Conservation (phyloP, 92 coral and sea anemone species). For the Virgularia gustaviana region DNA sequence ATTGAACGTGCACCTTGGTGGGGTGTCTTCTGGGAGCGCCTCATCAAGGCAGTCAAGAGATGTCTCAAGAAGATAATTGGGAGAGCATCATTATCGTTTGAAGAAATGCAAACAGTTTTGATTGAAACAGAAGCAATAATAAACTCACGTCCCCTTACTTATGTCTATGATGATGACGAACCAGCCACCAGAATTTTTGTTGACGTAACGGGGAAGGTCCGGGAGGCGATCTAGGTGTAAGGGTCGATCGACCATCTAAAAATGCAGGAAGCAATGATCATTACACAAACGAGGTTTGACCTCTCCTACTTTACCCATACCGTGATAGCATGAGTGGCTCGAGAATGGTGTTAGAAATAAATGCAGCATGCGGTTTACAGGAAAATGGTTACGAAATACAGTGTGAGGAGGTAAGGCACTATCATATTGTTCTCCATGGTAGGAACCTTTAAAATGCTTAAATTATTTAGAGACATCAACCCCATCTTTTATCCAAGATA, state of each 20-base stretch:
- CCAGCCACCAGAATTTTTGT: no score
- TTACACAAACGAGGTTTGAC: no score
- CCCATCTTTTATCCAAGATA: slow-evolving; percentile 9
- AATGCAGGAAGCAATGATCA: no score
- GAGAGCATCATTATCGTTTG: slow-evolving; percentile 19
- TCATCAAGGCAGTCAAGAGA: slow-evolving; percentile 27
- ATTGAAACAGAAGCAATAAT: slow-evolving; percentile 38
- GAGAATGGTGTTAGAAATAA: slow-evolving; percentile 23
- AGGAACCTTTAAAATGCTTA: slow-evolving; percentile 7
- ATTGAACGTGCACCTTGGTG: slow-evolving; percentile 37
- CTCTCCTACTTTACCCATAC: slow-evolving; percentile 36
- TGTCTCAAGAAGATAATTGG: slow-evolving; percentile 40
- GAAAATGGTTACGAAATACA: slow-evolving; percentile 28
- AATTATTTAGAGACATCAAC: slow-evolving; percentile 28
- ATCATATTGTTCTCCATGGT: slow-evolving; percentile 23
- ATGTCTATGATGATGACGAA: slow-evolving; percentile 43
- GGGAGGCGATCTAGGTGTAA: no score
- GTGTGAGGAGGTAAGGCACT: slow-evolving; percentile 18
- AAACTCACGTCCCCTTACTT: slow-evolving; percentile 37
- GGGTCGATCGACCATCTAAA: no score
- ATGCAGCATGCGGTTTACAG: slow-evolving; percentile 32
- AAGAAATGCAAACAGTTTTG: slow-evolving; percentile 35
- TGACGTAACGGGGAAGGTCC: no score
- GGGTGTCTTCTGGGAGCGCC: slow-evolving; percentile 30
- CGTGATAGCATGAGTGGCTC: slow-evolving; percentile 40